These are phyloP conservation scores for Terebella lapidaria DNA, from an alignment of 2,888 invertebrate genomes.

Conservation along the genomic window DNA sequence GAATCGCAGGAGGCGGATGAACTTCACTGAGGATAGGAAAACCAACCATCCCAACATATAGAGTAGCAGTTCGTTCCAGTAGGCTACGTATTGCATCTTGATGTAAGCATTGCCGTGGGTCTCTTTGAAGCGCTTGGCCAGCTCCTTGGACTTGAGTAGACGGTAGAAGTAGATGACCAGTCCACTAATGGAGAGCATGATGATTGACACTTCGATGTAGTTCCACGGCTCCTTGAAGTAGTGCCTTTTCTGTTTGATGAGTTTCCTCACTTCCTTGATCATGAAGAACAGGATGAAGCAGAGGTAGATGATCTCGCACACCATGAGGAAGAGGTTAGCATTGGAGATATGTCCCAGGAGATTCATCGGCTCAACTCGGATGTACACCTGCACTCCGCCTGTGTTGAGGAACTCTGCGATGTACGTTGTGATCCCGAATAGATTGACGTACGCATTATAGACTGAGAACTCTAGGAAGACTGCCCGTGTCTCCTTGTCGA, in stretches of 20 bases:
- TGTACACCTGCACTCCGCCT: conserved; percentile 43
- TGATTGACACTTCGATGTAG: conserved; percentile 34
- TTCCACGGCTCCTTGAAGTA: conserved; percentile 51
- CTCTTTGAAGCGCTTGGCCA: conserved; percentile 51
- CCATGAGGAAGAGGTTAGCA: conserved; percentile 16
- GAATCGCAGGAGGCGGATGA: conserved; percentile 56
- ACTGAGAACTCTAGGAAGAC: conserved; percentile 58
- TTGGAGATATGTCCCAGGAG: conserved; percentile 35
- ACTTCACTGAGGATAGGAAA: conserved; percentile 56
- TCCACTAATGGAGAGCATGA: conserved; percentile 41
- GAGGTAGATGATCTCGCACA: conserved; percentile 33
- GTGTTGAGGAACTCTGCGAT: conserved; percentile 45
- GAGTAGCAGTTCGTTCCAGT: conserved; percentile 55
- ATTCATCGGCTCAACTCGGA: conserved; percentile 49
- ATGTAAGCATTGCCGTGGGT: conserved; percentile 49
- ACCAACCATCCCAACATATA: conserved; percentile 56
- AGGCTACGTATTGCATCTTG: conserved; percentile 53
- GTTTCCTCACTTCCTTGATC: conserved; percentile 38
- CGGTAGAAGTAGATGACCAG: conserved; percentile 49
- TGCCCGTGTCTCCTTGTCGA: conserved; percentile 56
- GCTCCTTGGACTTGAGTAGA: conserved; percentile 38
- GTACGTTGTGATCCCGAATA: conserved; percentile 46
- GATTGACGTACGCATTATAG: conserved; percentile 53
- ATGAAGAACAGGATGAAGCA: conserved; percentile 50
- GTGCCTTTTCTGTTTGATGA: conserved; percentile 34